Conservation (phyloP, 2,113 vertebrate genomes). For the Perognathus longimembris region DNA sequence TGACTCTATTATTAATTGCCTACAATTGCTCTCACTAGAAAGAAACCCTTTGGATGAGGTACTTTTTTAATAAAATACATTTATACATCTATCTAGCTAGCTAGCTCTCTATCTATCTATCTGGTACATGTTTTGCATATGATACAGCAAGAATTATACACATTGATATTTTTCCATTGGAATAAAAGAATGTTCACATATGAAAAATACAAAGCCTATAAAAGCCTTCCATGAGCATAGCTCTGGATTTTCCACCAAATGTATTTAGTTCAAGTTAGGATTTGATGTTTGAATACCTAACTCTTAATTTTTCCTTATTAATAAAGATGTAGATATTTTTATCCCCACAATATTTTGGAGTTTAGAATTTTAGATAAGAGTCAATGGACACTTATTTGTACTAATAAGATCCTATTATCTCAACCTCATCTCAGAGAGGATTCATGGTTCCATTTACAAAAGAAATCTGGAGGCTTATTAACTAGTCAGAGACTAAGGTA, state of each 20-base stretch:
- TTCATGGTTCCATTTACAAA: neutral
- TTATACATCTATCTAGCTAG: neutral
- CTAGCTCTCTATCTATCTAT: neutral
- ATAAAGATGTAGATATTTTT: neutral
- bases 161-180: neutral
- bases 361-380: constrained; percentile 7
- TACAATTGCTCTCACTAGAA: neutral
- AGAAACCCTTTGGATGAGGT: neutral
- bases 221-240: neutral
- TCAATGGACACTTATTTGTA: neutral
- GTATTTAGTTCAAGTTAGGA: constrained; percentile 26
- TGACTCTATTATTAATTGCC: neutral
- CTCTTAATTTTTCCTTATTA: neutral
- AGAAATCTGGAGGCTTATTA: neutral
- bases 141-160: neutral
- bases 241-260: neutral
- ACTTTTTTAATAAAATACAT: constrained; percentile 3
- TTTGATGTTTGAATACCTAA: constrained; percentile 30
- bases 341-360: neutral
- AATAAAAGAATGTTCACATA: neutral
- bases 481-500: neutral
- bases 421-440: neutral
- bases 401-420: neutral
- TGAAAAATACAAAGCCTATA: neutral
- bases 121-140: neutral